A percentile compares a stretch with the other conserved stretches of the same genome.
phyloP scores from a whole-genome alignment of 2,888 invertebrate species.

The Sarcophaga rosellei region DNA sequence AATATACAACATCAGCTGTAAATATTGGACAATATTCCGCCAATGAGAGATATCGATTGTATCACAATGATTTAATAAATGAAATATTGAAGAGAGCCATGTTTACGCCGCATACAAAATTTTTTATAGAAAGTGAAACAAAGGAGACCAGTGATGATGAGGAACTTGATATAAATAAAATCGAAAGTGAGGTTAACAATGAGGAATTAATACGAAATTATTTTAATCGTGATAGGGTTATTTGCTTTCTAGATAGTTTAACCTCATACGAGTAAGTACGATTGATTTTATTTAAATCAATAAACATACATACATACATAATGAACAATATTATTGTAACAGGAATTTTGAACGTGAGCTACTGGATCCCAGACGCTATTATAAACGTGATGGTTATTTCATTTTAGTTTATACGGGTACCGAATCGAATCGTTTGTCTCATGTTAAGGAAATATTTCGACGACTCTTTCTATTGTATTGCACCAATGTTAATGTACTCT shows the following conservation, averaged over 20 bases:
- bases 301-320: neutral
- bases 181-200: neutral
- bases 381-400: slow-evolving; percentile 75
- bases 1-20: slow-evolving; percentile 70
- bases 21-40: slow-evolving; percentile 73
- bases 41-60: slow-evolving; percentile 59
- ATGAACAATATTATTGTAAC: neutral
- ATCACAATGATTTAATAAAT: slow-evolving; percentile 75
- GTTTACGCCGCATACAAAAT: slow-evolving; percentile 47
- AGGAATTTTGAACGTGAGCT: slow-evolving; percentile 73
- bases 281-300: neutral
- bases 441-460: slow-evolving; percentile 73
- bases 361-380: slow-evolving; percentile 66
- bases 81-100: slow-evolving; percentile 58
- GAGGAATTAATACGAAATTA: slow-evolving; percentile 14
- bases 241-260: slow-evolving; percentile 76
- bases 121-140: slow-evolving; percentile 46
- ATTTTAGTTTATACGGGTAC: slow-evolving; percentile 75
- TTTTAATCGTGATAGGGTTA: slow-evolving; percentile 67
- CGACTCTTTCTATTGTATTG: slow-evolving; percentile 76
- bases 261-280: slow-evolving; percentile 71
- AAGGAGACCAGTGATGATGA: neutral
- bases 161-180: neutral
- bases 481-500: slow-evolving; percentile 75
- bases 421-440: slow-evolving; percentile 69